These are phyloP conservation scores for Thunnus albacares DNA, from an alignment of 2,797 vertebrate species.

Conservation along the genomic window DNA sequence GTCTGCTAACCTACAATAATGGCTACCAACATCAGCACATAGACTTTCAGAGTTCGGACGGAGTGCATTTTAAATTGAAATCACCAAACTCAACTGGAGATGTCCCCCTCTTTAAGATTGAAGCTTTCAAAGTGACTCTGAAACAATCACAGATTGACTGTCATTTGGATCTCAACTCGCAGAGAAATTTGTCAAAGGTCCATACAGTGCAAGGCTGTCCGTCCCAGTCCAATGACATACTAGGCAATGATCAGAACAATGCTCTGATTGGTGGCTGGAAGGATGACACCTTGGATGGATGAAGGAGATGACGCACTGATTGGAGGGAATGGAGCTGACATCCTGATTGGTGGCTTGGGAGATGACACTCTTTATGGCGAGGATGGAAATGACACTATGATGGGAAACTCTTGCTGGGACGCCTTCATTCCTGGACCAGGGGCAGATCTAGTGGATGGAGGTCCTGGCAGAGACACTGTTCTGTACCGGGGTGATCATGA, in stretches of 20 bases:
- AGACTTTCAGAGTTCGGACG: slow-evolving; percentile 58
- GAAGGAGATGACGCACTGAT: slow-evolving; percentile 69
- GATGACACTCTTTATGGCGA: slow-evolving; percentile 74
- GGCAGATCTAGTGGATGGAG: slow-evolving; percentile 59
- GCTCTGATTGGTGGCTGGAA: slow-evolving; percentile 64
- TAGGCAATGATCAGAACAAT: slow-evolving; percentile 62
- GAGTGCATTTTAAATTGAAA: slow-evolving; percentile 54
- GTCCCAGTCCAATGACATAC: slow-evolving; percentile 56
- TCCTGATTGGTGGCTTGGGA: slow-evolving; percentile 65
- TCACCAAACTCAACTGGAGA: not conserved
- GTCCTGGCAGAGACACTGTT: slow-evolving; percentile 64
- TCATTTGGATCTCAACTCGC: slow-evolving; percentile 57
- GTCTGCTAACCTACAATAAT: slow-evolving; percentile 26
- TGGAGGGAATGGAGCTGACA: slow-evolving; percentile 67
- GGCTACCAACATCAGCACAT: slow-evolving; percentile 49
- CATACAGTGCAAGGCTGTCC: slow-evolving; percentile 65
- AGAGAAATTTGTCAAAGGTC: slow-evolving; percentile 63
- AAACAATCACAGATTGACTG: slow-evolving; percentile 50
- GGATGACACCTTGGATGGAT: slow-evolving; percentile 62
- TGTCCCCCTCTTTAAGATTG: not conserved
- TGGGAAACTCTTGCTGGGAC: slow-evolving; percentile 65
- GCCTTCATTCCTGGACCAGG: slow-evolving; percentile 63
- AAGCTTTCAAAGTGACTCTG: slow-evolving; percentile 71
- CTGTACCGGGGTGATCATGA: slow-evolving; percentile 63
- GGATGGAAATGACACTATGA: slow-evolving; percentile 70